Percentiles rank a stretch among this genome's conserved stretches.
These are phyloP conservation scores for Erynnis tages DNA, from an alignment of 2,888 invertebrate genomes.

Conservation along the genomic window DNA sequence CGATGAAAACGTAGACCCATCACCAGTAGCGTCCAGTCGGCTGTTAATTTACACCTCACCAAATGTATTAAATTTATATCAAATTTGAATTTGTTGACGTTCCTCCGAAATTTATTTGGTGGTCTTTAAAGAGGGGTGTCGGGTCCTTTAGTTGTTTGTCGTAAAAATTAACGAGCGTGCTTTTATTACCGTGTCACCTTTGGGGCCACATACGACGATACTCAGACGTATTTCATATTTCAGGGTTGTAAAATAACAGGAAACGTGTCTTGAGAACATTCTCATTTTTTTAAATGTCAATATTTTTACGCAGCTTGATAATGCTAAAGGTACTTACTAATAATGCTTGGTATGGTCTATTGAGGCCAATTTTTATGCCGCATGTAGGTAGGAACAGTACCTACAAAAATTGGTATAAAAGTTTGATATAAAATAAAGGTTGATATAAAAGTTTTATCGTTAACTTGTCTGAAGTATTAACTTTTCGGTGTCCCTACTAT, in stretches of 20 bases:
- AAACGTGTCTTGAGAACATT: constrained; percentile 1
- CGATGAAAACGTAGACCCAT: background rate
- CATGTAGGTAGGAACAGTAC: no score
- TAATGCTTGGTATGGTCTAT: no score
- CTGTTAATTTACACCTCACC: constrained; percentile 16
- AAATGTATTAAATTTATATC: background rate
- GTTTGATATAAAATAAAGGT: no score
- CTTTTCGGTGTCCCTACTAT: no score
- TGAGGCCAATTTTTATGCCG: no score
- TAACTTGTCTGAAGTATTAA: no score
- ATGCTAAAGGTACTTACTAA: no score
- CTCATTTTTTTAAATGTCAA: background rate
- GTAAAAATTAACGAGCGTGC: constrained; percentile 33
- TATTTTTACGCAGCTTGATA: background rate
- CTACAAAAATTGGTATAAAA: no score
- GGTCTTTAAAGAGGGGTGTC: constrained; percentile 8
- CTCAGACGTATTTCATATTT: constrained; percentile 7
- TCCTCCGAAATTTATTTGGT: constrained; percentile 14
- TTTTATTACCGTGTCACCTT: constrained; percentile 32
- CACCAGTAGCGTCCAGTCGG: background rate
- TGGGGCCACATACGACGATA: constrained; percentile 28
- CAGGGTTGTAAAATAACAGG: constrained; percentile 11
- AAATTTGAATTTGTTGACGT: constrained; percentile 17
- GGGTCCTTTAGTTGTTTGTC: constrained; percentile 26
- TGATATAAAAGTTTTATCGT: no score